Conservation (phyloP, 2,113 vertebrate species). For the Periophthalmus modestus region DNA sequence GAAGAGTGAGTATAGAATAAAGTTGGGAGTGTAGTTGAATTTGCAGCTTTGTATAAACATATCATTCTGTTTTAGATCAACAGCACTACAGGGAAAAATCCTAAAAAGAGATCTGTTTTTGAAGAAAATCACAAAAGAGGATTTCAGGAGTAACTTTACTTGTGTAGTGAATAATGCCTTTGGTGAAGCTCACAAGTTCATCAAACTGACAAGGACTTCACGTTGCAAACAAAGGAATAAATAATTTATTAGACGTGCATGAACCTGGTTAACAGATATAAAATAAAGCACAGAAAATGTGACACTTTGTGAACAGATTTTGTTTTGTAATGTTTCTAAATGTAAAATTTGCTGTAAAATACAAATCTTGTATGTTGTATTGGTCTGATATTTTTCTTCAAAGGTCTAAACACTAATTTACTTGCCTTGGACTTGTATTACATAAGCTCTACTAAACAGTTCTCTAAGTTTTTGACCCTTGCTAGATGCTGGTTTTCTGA, state of each 20-base stretch:
- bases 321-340: background rate
- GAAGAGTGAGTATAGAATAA: conserved; percentile 60
- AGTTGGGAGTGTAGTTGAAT: background rate
- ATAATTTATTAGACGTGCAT: too few relatives aligned
- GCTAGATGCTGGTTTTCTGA: conserved; percentile 33
- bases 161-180: conserved; percentile 64
- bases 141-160: conserved; percentile 61
- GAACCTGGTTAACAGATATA: background rate
- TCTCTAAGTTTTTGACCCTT: conserved; percentile 47
- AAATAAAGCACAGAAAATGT: background rate
- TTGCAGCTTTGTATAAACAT: background rate
- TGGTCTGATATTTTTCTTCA: too few relatives aligned
- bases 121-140: conserved; percentile 28
- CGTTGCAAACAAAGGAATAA: background rate
- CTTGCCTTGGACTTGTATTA: background rate
- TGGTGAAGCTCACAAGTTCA: conserved; percentile 31
- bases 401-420: background rate
- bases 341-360: too few relatives aligned
- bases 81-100: conserved; percentile 27
- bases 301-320: background rate
- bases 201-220: background rate
- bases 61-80: conserved; percentile 37
- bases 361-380: too few relatives aligned
- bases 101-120: conserved; percentile 64
- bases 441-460: conserved; percentile 66